Percentiles rank a stretch among this genome's conserved stretches.
Conservation (phyloP, 2,797 vertebrate species). For the Lepidocolaptes lacrymiger region DNA sequence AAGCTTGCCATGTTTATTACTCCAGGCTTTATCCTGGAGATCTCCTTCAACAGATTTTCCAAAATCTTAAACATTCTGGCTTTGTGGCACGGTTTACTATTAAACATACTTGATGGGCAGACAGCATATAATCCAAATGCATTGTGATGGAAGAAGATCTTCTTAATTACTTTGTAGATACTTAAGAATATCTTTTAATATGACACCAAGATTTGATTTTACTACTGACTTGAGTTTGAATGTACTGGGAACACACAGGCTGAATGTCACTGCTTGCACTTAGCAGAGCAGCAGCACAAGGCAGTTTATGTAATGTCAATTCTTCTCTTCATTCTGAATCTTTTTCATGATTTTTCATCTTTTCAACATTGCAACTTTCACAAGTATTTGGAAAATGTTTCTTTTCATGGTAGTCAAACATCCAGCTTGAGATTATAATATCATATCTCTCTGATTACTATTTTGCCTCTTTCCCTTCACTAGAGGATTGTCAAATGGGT, state of each 20-base stretch:
- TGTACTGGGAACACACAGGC: background rate
- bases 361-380: background rate
- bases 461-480: slow-evolving; percentile 10
- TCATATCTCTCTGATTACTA: background rate
- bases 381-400: background rate
- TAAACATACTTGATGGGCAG: background rate
- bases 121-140: background rate
- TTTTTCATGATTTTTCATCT: slow-evolving; percentile 18
- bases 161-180: background rate
- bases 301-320: background rate
- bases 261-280: background rate
- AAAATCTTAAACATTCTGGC: background rate
- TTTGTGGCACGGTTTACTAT: background rate
- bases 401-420: background rate
- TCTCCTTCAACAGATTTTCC: background rate
- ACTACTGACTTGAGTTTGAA: background rate
- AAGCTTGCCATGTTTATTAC: background rate
- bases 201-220: background rate
- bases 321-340: background rate
- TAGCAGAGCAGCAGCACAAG: background rate
- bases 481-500: background rate
- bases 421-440: slow-evolving; percentile 13
- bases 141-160: background rate
- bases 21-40: fast-evolving
- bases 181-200: background rate